Base-by-base conservation (phyloP, 2,888 invertebrate genomes). In the Clanis bilineata region DNA sequence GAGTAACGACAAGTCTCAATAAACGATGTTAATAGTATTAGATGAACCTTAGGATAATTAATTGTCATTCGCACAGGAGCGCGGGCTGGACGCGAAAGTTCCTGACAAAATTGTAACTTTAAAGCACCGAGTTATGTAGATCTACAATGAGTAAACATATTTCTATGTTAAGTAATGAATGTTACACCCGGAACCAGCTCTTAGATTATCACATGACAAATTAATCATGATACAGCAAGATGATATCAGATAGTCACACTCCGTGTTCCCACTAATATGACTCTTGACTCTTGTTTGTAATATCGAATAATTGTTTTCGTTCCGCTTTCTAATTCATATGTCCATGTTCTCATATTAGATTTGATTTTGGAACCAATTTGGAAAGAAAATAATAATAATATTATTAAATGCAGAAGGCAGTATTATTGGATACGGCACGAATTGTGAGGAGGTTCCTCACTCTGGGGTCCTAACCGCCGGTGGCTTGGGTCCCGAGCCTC, bases 241-340 rank as follows among this genome's bases (percentile, higher is more conserved):
- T 72, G 66, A 54, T 18, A 69, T 57, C 56, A 41, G 77, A 77
- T 79, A 74, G 77, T 76, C 70, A 76, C 74, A 74, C 67, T 66
- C 62, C 65, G 65, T 39, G 59, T 62, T n/a, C 56, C 56, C 63
- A 51, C 41, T 45, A 59, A 62, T 44, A 45, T 62, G 41, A 65
- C 65, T 78, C 77, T 72, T 62, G 41, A 65, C 65, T 78, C 77
- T 72, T 73, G 76, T 73, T 71, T 66, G 70, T 38, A 74, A 79
- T 75, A 75, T 70, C 71, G 72, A 79, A 83, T 83, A 83, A 84
- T 80, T 81, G 78, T 74, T 69, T 60, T 60, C 63, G 72, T 70
- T 72, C 83, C 80, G 86, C 86, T 86, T 83, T 86, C 86, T 85
- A 69, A 56, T 44, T 43, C 25, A 22, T n/a, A 25, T 47, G n/a